Base-by-base conservation (phyloP, 2,888 invertebrate genomes). In the Unio pictorum region DNA sequence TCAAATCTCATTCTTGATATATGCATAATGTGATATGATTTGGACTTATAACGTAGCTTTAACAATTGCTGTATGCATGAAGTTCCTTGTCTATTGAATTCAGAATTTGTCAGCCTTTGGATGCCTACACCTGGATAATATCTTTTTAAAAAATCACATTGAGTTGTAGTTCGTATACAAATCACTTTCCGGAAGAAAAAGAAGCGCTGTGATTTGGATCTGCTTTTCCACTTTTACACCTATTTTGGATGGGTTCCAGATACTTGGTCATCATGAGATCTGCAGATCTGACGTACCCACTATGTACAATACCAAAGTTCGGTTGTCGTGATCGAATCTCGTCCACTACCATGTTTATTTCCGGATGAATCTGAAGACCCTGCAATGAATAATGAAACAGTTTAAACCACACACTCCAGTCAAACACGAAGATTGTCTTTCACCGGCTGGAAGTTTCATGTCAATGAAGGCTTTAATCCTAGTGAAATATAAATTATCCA, bases 251-350 rank as follows among this genome's bases (percentile, higher is more conserved):
- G 54, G 65, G 60, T 45, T 34, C 63, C 55, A 61, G 56, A 28
- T 72, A 66, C 64, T 72, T 73, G 26, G 67, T 58, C 5, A 72
- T 69, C 4, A 77, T 64, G 23, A 61, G 69, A 61, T 77, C 77
- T 11, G 77, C 73, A n/a, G 77, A 77, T 20, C 73, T 73, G 8
- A 77, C 77, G 63, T 66, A 71, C 6, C 78, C 78, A 63, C 78
- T 69, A 64, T 78, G 78, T 15, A 67, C 61, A 2, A 75, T 57
- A 45, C 59, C 64, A 58, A 78, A 78, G 8, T 73, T 67, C 6
- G 61, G 45, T n/a, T 68, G 54, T 15, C 59, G 45, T 58, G 66
- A 73, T 54, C 66, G 66, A n/a, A 78, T 75, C 56, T 78, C 75
- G 6, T 69, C 67, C 8, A 68, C 64, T 7, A 78, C 54, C 23